Percentiles rank a stretch among this genome's conserved stretches.
Evolutionary conservation across 2,888 invertebrate species (phyloP).

Genomic region (Pollenia amentaria): DNA sequence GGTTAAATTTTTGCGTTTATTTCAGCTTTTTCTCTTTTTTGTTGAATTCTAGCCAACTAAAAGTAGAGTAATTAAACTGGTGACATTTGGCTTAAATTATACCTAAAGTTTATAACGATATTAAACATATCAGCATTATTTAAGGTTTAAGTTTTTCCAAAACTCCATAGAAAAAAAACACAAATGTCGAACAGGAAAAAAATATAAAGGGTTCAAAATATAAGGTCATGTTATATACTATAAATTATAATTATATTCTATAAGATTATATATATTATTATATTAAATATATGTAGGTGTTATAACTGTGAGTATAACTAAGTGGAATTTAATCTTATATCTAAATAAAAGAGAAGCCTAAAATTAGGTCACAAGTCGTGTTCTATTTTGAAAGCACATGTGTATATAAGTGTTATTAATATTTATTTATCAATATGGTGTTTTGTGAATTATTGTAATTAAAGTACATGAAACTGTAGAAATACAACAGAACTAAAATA

Average conservation of each 20-base stretch:
- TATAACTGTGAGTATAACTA: background rate
- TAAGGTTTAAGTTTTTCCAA: background rate
- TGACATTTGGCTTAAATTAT: conserved; percentile 69
- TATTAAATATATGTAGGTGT: too few species aligned
- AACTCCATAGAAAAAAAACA: background rate
- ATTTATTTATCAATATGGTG: conserved; percentile 12
- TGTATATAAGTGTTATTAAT: conserved; percentile 12
- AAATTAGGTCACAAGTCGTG: conserved; percentile 21
- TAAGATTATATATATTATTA: background rate
- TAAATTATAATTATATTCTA: conserved; percentile 12
- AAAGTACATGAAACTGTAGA: conserved; percentile 1
- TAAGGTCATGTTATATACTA: conserved; percentile 12
- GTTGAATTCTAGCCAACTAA: background rate
- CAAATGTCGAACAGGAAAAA: background rate
- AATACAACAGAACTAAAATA: background rate
- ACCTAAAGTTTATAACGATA: conserved; percentile 29
- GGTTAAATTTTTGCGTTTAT: conserved; percentile 48
- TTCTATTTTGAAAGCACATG: background rate
- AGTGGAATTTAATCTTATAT: conserved; percentile 1
- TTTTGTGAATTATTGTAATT: conserved; percentile 10
- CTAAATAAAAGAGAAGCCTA: background rate
- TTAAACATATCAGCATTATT: conserved; percentile 13
- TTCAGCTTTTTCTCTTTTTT: conserved; percentile 9
- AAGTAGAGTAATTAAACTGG: conserved; percentile 64
- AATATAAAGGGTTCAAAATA: conserved; percentile 17